Base-by-base conservation (phyloP, 2,797 vertebrate species). In the Octomys mimax region DNA sequence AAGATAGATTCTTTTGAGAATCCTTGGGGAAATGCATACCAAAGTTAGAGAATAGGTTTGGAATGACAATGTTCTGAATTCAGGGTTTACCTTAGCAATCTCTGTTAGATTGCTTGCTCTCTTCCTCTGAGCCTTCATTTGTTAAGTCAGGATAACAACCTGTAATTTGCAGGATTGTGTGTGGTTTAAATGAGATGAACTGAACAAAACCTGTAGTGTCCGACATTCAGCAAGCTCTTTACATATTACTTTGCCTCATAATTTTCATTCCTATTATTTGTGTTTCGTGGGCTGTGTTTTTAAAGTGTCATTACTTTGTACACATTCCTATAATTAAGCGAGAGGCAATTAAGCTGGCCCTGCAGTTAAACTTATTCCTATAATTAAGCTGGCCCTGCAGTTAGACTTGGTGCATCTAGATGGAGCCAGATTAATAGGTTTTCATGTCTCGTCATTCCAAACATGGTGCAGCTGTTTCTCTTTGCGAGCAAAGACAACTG, bases 371-470 rank as follows among this genome's bases (percentile, higher is more conserved):
- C 70, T 92, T 94, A 62, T 12, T 92, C 49, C 54, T 68, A 14
- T 70, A 81, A 94, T 49, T 77, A 95, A 95, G 16, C 54, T 33
- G 79, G 73, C 36, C 88, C 80, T 98, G 97, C 94, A 98, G 92
- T 98, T 97, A 89, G 89, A 81, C 64, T 92, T 94, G 46, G 59
- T 91, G 52, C 95, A 87, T 95, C 96, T 97, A 98, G 97, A 94
- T 97, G 97, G 96, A 96, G 96, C 97, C 87, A 97, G 92, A 96
- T 97, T 94, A 97, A 97, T 95, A 98, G 97, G 14, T 92, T 98
- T 70, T 78, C 91, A 59, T 21, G 42, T 91, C 91, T 78, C 78
- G 54, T 66, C 68, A 46, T 94, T 97, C 66, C 84, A 93, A 96
- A 93, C n/a, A 57, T 64, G 33, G 42, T 5, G 2, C 42, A 77